phyloP scores from a whole-genome alignment of 1,140 invertebrate species.

The Drosophila repleta region DNA sequence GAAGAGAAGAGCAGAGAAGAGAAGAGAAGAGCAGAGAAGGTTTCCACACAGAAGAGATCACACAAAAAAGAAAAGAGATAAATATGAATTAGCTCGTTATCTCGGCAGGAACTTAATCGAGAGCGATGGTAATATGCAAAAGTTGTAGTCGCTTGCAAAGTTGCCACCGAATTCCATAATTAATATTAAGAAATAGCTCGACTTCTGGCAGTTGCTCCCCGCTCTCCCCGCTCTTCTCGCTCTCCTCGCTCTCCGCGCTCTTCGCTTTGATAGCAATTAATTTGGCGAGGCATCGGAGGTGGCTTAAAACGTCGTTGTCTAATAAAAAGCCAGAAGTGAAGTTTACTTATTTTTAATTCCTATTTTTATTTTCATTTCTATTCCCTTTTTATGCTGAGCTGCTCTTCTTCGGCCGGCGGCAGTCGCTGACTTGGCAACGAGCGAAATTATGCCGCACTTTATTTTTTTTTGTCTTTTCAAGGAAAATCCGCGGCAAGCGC shows the following conservation, averaged over 20 bases:
- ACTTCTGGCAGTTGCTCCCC: conserved; percentile 37
- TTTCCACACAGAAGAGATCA: too few species aligned
- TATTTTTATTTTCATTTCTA: conserved; percentile 31
- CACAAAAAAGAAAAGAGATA: too few species aligned
- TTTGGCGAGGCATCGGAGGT: conserved; percentile 42
- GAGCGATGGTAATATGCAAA: neutral
- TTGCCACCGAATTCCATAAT: conserved; percentile 16
- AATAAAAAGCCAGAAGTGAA: conserved; percentile 56
- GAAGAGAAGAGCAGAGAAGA: too few species aligned
- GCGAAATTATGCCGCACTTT: conserved; percentile 55
- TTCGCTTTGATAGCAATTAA: conserved; percentile 75
- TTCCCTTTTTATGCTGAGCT: conserved; percentile 7
- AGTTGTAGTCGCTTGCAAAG: conserved; percentile 1
- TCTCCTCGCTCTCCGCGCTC: neutral
- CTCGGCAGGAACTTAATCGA: neutral
- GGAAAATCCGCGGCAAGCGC: conserved; percentile 64
- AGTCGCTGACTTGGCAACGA: conserved; percentile 40
- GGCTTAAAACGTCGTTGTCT: conserved; percentile 62
- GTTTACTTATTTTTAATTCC: conserved; percentile 49
- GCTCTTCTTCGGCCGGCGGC: conserved; percentile 17
- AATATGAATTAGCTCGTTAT: neutral
- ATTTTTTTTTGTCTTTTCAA: neutral
- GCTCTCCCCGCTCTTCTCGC: too few species aligned
- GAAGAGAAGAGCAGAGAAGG: too few species aligned
- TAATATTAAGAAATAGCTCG: conserved; percentile 25